Percentiles rank a stretch among this genome's conserved stretches.
Conservation (phyloP, 2,113 vertebrate species). For the Indri indri region DNA sequence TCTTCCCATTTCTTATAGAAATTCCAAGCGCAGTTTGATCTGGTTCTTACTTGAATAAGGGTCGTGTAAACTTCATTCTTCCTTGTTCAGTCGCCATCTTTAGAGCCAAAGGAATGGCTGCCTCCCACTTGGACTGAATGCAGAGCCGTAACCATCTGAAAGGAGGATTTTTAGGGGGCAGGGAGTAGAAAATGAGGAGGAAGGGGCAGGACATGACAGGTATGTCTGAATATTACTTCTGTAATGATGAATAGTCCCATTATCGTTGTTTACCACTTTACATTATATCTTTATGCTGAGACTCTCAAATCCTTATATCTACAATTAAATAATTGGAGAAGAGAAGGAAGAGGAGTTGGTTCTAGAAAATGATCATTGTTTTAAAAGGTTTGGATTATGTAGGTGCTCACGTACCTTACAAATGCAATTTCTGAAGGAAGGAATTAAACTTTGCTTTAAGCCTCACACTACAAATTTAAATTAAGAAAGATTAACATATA, state of each 20-base stretch:
- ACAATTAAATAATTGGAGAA: slow-evolving; percentile 18
- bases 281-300: not conserved
- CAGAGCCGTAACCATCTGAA: slow-evolving; percentile 95
- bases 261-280: not conserved
- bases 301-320: not conserved
- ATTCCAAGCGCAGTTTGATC: not conserved
- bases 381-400: not conserved
- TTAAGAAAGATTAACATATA: not conserved
- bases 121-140: slow-evolving; percentile 93
- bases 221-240: not conserved
- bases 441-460: slow-evolving; percentile 24
- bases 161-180: not conserved
- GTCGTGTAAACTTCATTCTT: slow-evolving; percentile 96
- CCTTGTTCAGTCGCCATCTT: slow-evolving; percentile 97
- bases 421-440: slow-evolving; percentile 37
- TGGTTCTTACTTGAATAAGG: slow-evolving; percentile 91
- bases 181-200: not conserved
- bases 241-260: not conserved
- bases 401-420: not conserved
- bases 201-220: not conserved
- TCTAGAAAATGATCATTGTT: not conserved
- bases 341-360: slow-evolving; percentile 40
- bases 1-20: not conserved
- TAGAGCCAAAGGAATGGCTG: slow-evolving; percentile 92
- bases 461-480: not conserved